Percentiles rank a stretch among this genome's conserved stretches.
Evolutionary conservation across 2,797 vertebrate genomes (phyloP).

Genomic region (Alfaro cultratus): DNA sequence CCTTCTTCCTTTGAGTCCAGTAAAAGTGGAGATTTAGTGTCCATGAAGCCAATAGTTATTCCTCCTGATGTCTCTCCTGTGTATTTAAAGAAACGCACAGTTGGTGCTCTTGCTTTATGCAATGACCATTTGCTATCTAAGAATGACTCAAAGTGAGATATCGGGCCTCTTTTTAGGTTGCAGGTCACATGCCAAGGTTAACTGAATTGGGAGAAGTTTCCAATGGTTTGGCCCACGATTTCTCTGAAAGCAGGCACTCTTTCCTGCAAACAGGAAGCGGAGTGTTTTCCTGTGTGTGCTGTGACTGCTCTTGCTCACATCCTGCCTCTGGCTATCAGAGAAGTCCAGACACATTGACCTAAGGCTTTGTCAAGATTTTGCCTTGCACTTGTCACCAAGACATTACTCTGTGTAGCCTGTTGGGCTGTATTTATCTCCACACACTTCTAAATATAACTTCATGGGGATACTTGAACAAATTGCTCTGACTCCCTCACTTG

Average conservation of each 20-base stretch:
- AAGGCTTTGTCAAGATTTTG: constrained; percentile 59
- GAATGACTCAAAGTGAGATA: neutral
- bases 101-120: neutral
- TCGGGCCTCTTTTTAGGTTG: neutral
- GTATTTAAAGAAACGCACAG: neutral
- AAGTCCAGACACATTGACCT: constrained; percentile 68
- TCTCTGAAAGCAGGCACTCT: constrained; percentile 60
- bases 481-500: constrained; percentile 9
- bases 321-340: constrained; percentile 76
- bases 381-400: constrained; percentile 44
- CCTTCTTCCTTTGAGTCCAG: constrained; percentile 40
- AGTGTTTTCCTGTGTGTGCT: constrained; percentile 79
- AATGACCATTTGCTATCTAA: neutral
- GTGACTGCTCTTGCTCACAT: constrained; percentile 70
- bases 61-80: neutral
- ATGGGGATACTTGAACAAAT: constrained; percentile 18
- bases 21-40: constrained; percentile 44
- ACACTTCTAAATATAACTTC: constrained; percentile 18
- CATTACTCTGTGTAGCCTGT: neutral
- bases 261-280: constrained; percentile 81
- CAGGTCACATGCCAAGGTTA: constrained; percentile 18
- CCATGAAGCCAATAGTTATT: constrained; percentile 47
- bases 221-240: constrained; percentile 57
- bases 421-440: constrained; percentile 13
- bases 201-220: constrained; percentile 44